Evolutionary conservation across 2,113 vertebrate genomes (phyloP).

Genomic region (Sinosuthora webbiana): DNA sequence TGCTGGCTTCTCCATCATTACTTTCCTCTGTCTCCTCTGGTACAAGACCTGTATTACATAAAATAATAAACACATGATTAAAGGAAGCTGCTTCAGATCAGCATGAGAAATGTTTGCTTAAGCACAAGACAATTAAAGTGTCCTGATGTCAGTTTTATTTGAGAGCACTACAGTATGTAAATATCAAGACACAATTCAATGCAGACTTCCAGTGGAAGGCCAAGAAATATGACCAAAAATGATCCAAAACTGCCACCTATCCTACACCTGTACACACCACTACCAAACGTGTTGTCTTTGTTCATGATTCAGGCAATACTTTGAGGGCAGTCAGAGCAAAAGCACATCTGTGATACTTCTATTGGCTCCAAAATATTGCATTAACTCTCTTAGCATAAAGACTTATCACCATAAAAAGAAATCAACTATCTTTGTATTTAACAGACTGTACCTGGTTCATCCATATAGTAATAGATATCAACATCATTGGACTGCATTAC

Average conservation of each 20-base stretch:
- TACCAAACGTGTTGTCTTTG: not conserved
- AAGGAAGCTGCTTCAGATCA: constrained; percentile 30
- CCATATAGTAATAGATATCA: constrained; percentile 98
- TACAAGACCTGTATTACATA: constrained; percentile 82
- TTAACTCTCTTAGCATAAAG: not conserved
- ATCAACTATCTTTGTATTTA: not conserved
- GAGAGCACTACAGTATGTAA: not conserved
- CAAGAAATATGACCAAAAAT: not conserved
- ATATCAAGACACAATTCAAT: not conserved
- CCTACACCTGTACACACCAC: not conserved
- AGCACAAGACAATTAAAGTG: not conserved
- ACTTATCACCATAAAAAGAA: not conserved
- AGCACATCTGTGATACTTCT: not conserved
- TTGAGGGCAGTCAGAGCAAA: not conserved
- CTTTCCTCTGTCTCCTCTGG: constrained; percentile 87
- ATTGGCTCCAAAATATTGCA: not conserved
- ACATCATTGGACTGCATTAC: constrained; percentile 99
- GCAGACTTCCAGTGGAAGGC: not conserved
- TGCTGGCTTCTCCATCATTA: constrained; percentile 81
- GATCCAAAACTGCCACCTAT: not conserved
- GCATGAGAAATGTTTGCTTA: not conserved
- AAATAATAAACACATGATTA: not conserved
- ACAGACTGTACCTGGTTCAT: constrained; percentile 87
- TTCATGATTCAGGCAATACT: not conserved
- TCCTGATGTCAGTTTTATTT: not conserved